These are phyloP conservation scores for Cottoperca gobio DNA, from an alignment of 2,797 vertebrate species.

Conservation along the genomic window DNA sequence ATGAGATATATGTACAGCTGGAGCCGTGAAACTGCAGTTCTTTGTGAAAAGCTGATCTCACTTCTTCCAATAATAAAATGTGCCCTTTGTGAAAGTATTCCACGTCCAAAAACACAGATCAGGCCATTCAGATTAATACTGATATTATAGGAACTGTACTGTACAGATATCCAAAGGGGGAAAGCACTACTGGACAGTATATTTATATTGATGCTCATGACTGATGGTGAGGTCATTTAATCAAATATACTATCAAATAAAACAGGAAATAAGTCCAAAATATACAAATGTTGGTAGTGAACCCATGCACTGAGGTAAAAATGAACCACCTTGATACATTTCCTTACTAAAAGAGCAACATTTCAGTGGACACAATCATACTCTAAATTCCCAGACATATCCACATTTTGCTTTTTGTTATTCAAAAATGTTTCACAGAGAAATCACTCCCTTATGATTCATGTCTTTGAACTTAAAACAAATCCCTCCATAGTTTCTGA, in stretches of 20 bases:
- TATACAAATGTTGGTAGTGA: slow-evolving; percentile 8
- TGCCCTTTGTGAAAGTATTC: slow-evolving; percentile 39
- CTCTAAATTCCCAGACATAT: slow-evolving; percentile 77
- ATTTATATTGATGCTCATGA: not conserved
- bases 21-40: slow-evolving; percentile 28
- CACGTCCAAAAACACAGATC: slow-evolving; percentile 35
- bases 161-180: slow-evolving; percentile 11
- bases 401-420: slow-evolving; percentile 72
- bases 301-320: slow-evolving; percentile 1
- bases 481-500: slow-evolving; percentile 78
- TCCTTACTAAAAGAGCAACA: slow-evolving; percentile 10
- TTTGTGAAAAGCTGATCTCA: slow-evolving; percentile 55
- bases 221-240: not conserved
- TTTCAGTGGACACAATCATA: slow-evolving; percentile 49
- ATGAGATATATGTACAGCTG: slow-evolving; percentile 16
- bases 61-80: slow-evolving; percentile 62
- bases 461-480: slow-evolving; percentile 80
- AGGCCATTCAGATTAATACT: slow-evolving; percentile 22
- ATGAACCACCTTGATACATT: slow-evolving; percentile 27
- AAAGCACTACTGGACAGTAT: slow-evolving; percentile 1
- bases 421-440: slow-evolving; percentile 72
- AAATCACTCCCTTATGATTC: slow-evolving; percentile 80
- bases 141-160: slow-evolving; percentile 5
- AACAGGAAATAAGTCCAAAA: not conserved
- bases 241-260: not conserved